Evolutionary conservation across 1,140 invertebrate species (phyloP), one percentile per base, ranked within the genome.

Genomic region (Belonocnema kinseyi): DNA sequence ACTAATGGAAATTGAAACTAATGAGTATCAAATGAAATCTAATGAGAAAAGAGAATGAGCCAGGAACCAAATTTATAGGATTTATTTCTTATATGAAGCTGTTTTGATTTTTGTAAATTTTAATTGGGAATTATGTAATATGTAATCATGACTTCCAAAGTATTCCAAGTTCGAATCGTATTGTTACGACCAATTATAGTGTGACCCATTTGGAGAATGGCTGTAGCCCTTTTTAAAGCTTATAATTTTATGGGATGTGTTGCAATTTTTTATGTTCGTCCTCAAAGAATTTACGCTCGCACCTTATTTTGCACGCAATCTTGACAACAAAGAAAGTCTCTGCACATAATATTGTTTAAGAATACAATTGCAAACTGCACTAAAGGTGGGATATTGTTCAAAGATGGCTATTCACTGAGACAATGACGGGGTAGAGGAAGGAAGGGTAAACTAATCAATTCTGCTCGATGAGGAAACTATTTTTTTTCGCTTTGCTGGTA

Each of bases 251-350:
- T 46, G 61, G 14, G 26, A 66, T 16, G 61, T 66, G 61, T 66
- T 13, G 61, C 13, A 40, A 66, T 40, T 19, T 66, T 66, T 66
- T 33, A 66, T 5, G 26, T 66, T 40, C 12, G 26, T 46, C 33
- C 61, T 66, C 61, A 46, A n/a, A 66, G 61, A 66, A 66, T 26
- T 13, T 66, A 40, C 56, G 56, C 19, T 66, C 61, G n/a, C 61
- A 66, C 56, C 56, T 58, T 58, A 61, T 61, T 66, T 66, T 66
- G 5, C 33, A 66, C 26, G 26, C 26, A 46, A 46, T 66, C 26
- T 40, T 66, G 26, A 40, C 61, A 16, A 66, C 61, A 66, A 66
- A 66, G 26, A 66, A 66, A 66, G 61, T 33, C 5, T 66, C 14
- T 40, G 8, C 19, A 56, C 58, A 66, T 26, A 66, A 66, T 66